Conservation (phyloP, 2,797 vertebrate genomes). For the Staurois parvus region DNA sequence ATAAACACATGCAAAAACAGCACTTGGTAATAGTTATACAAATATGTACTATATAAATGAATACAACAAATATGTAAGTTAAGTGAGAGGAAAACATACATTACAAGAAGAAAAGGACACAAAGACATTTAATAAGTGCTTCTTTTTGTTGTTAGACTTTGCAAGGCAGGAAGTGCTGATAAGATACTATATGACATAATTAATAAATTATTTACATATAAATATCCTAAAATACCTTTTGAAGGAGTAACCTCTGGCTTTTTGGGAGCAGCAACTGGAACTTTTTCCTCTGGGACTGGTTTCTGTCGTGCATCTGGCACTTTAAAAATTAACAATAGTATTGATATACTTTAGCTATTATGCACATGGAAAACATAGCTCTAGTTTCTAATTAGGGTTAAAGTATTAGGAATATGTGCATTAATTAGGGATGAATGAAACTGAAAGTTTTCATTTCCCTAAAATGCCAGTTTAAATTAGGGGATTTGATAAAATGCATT, state of each 20-base stretch:
- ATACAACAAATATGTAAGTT: background rate
- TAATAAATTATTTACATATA: background rate
- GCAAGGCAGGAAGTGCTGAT: background rate
- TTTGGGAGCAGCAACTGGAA: slow-evolving; percentile 64
- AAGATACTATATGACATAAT: background rate
- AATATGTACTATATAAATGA: background rate
- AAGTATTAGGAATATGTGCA: too few relatives aligned
- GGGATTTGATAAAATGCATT: too few relatives aligned
- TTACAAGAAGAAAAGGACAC: background rate
- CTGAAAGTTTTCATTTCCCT: too few relatives aligned
- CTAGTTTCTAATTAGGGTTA: too few relatives aligned
- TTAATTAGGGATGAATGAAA: too few relatives aligned
- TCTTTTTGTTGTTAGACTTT: background rate
- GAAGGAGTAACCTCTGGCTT: slow-evolving; percentile 65
- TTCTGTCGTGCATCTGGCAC: slow-evolving; percentile 73
- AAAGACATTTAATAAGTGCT: background rate
- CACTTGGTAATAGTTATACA: background rate
- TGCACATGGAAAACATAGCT: background rate
- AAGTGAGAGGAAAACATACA: background rate
- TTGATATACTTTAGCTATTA: slow-evolving; percentile 13
- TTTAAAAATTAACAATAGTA: slow-evolving; percentile 68
- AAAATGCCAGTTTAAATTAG: too few relatives aligned
- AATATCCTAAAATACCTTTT: slow-evolving; percentile 66
- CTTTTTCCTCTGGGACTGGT: slow-evolving; percentile 64
- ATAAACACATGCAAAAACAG: background rate